These are phyloP conservation scores for Lamellibrachia columna DNA, from an alignment of 2,888 invertebrate genomes.

Conservation along the genomic window DNA sequence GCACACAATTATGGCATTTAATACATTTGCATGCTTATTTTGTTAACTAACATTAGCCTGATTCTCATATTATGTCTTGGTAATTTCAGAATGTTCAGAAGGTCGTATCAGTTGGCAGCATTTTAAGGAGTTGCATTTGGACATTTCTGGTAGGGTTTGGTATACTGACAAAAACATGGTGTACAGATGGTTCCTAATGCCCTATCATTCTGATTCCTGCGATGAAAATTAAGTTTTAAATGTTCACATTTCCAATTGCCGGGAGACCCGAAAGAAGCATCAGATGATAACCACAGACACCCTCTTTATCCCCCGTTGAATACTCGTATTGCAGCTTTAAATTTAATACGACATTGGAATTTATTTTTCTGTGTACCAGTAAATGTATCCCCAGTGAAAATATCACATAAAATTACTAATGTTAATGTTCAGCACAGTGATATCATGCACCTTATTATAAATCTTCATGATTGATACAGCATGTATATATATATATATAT, in stretches of 20 bases:
- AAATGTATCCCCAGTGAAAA: not conserved
- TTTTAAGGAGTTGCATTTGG: not conserved
- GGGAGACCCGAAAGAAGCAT: not conserved
- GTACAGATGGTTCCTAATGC: not conserved
- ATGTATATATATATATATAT: not conserved
- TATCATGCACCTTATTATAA: not conserved
- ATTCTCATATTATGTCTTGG: not conserved
- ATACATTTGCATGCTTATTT: slow-evolving; percentile 9
- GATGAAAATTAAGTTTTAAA: not conserved
- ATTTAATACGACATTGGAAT: not conserved
- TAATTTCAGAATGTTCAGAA: not conserved
- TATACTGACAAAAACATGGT: not conserved
- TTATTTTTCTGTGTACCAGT: not conserved
- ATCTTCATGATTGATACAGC: not conserved
- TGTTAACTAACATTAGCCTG: not conserved
- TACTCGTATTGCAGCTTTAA: not conserved
- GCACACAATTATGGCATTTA: not conserved
- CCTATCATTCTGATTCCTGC: too few species aligned
- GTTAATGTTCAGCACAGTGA: not conserved
- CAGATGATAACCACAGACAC: not conserved
- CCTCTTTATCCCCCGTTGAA: too few species aligned
- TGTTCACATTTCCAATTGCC: not conserved
- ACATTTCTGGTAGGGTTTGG: not conserved
- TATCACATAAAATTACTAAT: not conserved
- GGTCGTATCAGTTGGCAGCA: not conserved